phyloP scores from a whole-genome alignment of 1,140 invertebrate genomes.

The Rhyacophila brunnea region DNA sequence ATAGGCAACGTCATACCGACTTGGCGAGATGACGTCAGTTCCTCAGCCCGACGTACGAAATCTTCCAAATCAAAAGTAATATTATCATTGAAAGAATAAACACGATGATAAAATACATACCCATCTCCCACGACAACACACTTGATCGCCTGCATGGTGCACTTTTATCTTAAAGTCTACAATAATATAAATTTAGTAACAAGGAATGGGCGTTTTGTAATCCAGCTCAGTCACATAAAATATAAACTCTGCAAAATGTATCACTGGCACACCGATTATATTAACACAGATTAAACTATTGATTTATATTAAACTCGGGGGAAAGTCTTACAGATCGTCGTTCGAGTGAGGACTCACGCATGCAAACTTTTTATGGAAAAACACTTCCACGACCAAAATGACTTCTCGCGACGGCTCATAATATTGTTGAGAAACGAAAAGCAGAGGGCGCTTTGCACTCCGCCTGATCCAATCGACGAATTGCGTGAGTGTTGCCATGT shows the following conservation, averaged over 20 bases:
- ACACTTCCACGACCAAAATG: no score
- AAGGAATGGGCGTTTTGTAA: slow-evolving; percentile 24
- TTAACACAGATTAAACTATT: not conserved
- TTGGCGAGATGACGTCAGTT: slow-evolving; percentile 25
- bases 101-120: slow-evolving; percentile 46
- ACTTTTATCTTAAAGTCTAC: slow-evolving; percentile 15
- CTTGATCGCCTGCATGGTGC: slow-evolving; percentile 87
- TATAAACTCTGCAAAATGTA: not conserved
- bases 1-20: slow-evolving; percentile 13
- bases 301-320: no score
- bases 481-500: no score
- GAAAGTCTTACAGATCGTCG: no score
- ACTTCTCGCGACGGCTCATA: no score
- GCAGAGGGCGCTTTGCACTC: no score
- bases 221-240: not conserved
- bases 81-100: slow-evolving; percentile 3
- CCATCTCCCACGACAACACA: slow-evolving; percentile 94
- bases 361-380: no score
- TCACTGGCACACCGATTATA: not conserved
- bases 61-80: not conserved
- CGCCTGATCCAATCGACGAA: no score
- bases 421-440: no score
- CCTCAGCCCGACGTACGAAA: not conserved
- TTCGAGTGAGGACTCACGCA: no score
- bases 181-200: slow-evolving; percentile 16